A percentile compares a stretch with the other conserved stretches of the same genome.
Conservation (phyloP, 2,888 invertebrate genomes). For the Crocallis elinguaria region DNA sequence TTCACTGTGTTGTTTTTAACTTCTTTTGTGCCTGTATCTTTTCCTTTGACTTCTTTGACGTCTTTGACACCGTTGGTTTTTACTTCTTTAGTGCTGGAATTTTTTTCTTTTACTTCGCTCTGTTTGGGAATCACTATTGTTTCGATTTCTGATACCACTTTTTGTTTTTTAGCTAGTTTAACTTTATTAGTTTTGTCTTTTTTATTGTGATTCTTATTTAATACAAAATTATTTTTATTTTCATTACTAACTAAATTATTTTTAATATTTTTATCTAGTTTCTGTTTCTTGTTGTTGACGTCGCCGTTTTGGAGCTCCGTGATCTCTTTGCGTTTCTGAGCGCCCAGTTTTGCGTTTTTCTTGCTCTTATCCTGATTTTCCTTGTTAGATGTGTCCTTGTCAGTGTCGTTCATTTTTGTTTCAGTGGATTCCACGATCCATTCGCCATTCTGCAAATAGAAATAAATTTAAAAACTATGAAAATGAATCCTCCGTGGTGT, state of each 20-base stretch:
- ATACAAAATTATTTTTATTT: background rate
- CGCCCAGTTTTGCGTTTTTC: constrained; percentile 26
- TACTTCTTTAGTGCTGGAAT: no score
- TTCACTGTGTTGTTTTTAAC: constrained; percentile 12
- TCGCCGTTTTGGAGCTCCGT: constrained; percentile 31
- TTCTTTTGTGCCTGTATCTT: constrained; percentile 13
- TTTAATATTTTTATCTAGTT: constrained; percentile 38
- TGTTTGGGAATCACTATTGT: constrained; percentile 1
- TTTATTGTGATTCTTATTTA: background rate
- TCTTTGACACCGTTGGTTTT: background rate
- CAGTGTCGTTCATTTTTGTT: constrained; percentile 41
- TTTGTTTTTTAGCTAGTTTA: constrained; percentile 23
- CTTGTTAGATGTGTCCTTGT: constrained; percentile 53
- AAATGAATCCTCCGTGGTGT: no score
- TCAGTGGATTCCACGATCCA: constrained; percentile 61
- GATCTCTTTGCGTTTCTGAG: constrained; percentile 40
- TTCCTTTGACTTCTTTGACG: background rate
- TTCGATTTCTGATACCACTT: constrained; percentile 7
- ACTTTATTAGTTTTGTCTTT: constrained; percentile 17
- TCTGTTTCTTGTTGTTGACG: constrained; percentile 30
- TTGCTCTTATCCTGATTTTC: constrained; percentile 54
- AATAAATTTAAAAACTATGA: no score
- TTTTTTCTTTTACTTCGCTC: no score
- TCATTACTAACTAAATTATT: constrained; percentile 27
- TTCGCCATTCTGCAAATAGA: constrained; percentile 55